Evolutionary conservation across 2,113 vertebrate genomes (phyloP).

Genomic region (Centropus unirufus): DNA sequence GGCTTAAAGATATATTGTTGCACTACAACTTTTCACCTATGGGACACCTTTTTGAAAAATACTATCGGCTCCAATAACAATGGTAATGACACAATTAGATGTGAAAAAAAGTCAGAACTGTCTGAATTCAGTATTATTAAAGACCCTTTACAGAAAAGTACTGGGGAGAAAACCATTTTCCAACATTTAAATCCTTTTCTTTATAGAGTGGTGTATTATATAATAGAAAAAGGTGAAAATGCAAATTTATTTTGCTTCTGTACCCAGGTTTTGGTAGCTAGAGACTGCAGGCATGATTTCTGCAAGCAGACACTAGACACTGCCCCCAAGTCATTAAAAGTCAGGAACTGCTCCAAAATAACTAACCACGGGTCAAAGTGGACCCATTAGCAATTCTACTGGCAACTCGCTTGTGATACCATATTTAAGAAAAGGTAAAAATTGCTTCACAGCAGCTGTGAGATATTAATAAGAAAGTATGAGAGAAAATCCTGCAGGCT

Average conservation of each 20-base stretch:
- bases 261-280: background rate
- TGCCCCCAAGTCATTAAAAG: background rate
- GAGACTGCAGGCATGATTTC: background rate
- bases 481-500: background rate
- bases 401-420: background rate
- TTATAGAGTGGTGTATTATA: background rate
- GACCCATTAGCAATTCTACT: background rate
- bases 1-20: background rate
- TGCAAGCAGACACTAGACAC: background rate
- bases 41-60: background rate
- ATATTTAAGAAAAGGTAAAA: background rate
- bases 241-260: background rate
- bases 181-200: background rate
- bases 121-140: background rate
- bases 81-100: background rate
- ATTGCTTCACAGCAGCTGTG: background rate
- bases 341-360: background rate
- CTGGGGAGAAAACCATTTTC: background rate
- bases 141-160: background rate
- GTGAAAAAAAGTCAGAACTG: background rate
- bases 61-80: background rate
- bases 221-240: background rate
- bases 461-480: background rate
- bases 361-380: background rate
- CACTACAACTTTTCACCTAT: background rate